These are phyloP conservation scores for Anas platyrhynchos DNA, from an alignment of 2,113 vertebrate genomes.

Conservation along the genomic window DNA sequence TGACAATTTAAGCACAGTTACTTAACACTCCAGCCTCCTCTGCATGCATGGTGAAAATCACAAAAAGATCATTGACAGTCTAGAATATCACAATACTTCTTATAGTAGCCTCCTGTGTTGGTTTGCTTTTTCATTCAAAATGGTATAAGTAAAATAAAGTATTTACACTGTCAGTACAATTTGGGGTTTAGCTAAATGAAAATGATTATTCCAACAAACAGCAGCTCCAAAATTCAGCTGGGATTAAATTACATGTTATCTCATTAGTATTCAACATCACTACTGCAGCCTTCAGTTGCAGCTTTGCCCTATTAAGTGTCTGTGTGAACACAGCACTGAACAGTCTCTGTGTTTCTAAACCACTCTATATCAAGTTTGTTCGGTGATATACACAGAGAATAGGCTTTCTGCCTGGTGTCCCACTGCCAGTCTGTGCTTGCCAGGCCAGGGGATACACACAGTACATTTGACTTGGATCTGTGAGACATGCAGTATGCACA, in stretches of 20 bases:
- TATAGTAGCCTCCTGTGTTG: background rate
- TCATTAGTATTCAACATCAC: slow-evolving; percentile 29
- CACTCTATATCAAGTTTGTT: background rate
- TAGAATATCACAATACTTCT: background rate
- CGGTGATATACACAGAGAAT: background rate
- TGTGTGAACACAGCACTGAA: background rate
- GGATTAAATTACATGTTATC: background rate
- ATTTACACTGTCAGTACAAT: background rate
- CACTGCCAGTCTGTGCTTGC: background rate
- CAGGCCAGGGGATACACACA: background rate
- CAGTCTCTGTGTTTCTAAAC: background rate
- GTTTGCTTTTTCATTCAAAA: background rate
- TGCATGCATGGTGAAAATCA: background rate
- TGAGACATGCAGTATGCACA: accelerated
- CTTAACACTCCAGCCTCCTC: background rate
- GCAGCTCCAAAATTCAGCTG: background rate
- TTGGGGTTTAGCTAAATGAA: background rate
- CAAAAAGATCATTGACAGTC: background rate
- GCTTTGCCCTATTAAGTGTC: background rate
- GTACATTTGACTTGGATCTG: background rate
- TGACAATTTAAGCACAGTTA: background rate
- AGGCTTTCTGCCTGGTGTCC: background rate
- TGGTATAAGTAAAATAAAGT: background rate
- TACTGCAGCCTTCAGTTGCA: background rate
- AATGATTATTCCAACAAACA: background rate